Base-by-base conservation (phyloP, 2,888 invertebrate species). In the Allygus modestus region DNA sequence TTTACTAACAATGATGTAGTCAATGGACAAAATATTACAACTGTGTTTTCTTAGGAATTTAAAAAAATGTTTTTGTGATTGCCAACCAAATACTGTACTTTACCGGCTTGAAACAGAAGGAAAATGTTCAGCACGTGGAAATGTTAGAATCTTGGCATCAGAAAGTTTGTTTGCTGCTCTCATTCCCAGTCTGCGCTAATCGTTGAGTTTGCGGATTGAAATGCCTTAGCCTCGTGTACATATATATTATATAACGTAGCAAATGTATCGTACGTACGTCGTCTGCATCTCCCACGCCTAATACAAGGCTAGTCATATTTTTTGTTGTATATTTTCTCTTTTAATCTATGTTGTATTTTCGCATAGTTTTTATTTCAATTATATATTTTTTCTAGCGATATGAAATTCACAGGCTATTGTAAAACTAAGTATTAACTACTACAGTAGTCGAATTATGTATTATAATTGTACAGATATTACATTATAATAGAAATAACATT, bases 181-280 rank as follows among this genome's bases (percentile, higher is more conserved):
- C 77, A 77, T 77, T 77, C 77, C 77, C 77, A 46, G 28, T 77
- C 77, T 77, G 77, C 77, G 77, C 77, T 77, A 46, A 12, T 77
- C 15, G 77, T 77, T 77, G 28, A 46, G 77, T 77, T 77, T 28
- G 77, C 77, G 77, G 77, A 77, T 77, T 77, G 77, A 77, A 77
- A 77, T 77, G 77, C 77, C 77, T 77, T 77, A 77, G 77, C 77
- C 77, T 77, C 77, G 46, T 77, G 77, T 77, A 77, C 43, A 77
- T 77, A 77, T 41, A 77, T 77, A 77, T 41, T 71, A 71, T 71
- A 71, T 41, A 71, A 51, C 7, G 77, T 77, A 51, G 77, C 77
- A 77, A 46, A 46, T 77, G 41, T 46, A 77, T 77, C 51, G 51
- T 77, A n/a, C 46, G 20, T 77, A 23, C 41, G 51, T 51, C 41